These are phyloP conservation scores for Drosophila testacea DNA, from an alignment of 2,888 invertebrate genomes.

Conservation along the genomic window DNA sequence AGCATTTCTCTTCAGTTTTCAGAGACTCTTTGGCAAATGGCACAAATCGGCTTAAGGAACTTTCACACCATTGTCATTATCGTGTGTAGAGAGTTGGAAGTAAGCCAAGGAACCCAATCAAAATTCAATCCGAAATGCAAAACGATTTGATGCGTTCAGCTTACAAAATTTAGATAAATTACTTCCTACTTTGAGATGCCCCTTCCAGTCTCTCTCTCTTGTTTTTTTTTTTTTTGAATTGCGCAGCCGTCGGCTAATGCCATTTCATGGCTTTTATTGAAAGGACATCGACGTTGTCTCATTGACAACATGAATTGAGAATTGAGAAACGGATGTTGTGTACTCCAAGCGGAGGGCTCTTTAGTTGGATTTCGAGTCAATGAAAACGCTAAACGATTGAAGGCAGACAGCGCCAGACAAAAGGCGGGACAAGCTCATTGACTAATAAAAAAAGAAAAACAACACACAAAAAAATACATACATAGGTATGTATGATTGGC, in stretches of 20 bases:
- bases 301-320: slow-evolving; percentile 13
- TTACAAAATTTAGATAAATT: slow-evolving; percentile 64
- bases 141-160: slow-evolving; percentile 45
- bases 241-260: slow-evolving; percentile 33
- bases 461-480: slow-evolving; percentile 9
- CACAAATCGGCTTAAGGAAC: slow-evolving; percentile 58
- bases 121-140: slow-evolving; percentile 49
- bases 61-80: slow-evolving; percentile 52
- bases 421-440: slow-evolving; percentile 62
- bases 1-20: slow-evolving; percentile 13
- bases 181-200: slow-evolving; percentile 60
- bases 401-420: slow-evolving; percentile 44
- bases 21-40: slow-evolving; percentile 26
- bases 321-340: slow-evolving; percentile 42
- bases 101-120: slow-evolving; percentile 4
- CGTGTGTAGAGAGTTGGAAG: neutral
- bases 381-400: slow-evolving; percentile 60
- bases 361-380: slow-evolving; percentile 38
- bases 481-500: neutral
- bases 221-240: slow-evolving; percentile 7
- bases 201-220: neutral
- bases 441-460: slow-evolving; percentile 63
- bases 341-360: slow-evolving; percentile 39
- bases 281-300: slow-evolving; percentile 39
- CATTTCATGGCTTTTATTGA: slow-evolving; percentile 47